A percentile compares a stretch with the other conserved stretches of the same genome.
Conservation (phyloP, 2,888 invertebrate species). For the Anticlea derivata region DNA sequence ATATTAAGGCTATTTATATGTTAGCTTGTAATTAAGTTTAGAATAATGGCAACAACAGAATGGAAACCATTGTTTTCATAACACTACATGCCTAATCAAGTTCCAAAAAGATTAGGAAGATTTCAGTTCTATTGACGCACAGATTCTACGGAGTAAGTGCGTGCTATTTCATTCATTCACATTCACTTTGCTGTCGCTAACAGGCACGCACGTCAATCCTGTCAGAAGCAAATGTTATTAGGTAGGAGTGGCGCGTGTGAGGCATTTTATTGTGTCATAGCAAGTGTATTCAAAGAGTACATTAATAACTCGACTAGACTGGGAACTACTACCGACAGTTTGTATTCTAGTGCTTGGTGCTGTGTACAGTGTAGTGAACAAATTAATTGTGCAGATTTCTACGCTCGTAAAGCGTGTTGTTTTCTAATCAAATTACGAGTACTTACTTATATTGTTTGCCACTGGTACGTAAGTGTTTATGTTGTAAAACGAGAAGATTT, state of each 20-base stretch:
- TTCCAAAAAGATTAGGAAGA: no score
- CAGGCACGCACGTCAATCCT: slow-evolving; percentile 10
- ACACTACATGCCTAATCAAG: no score
- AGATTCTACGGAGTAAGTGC: no score
- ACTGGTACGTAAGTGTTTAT: slow-evolving; percentile 3
- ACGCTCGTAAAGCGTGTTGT: slow-evolving; percentile 1
- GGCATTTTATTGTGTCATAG: slow-evolving; percentile 11
- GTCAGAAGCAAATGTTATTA: slow-evolving; percentile 24
- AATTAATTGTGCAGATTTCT: slow-evolving; percentile 5
- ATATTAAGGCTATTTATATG: no score
- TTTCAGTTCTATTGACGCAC: no score
- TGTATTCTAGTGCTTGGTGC: neutral
- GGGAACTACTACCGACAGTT: neutral
- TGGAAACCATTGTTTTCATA: no score
- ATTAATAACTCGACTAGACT: neutral
- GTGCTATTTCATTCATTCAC: slow-evolving; percentile 13
- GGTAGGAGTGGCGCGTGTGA: neutral
- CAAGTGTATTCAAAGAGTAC: slow-evolving; percentile 14
- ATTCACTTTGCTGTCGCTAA: neutral
- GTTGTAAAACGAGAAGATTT: neutral
- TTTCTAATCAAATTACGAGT: slow-evolving; percentile 1
- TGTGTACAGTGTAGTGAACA: slow-evolving; percentile 4
- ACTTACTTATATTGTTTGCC: neutral
- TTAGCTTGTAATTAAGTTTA: no score
- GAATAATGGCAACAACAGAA: no score